These are phyloP conservation scores for Theodoxus fluviatilis DNA, from an alignment of 2,888 invertebrate genomes.

Conservation along the genomic window DNA sequence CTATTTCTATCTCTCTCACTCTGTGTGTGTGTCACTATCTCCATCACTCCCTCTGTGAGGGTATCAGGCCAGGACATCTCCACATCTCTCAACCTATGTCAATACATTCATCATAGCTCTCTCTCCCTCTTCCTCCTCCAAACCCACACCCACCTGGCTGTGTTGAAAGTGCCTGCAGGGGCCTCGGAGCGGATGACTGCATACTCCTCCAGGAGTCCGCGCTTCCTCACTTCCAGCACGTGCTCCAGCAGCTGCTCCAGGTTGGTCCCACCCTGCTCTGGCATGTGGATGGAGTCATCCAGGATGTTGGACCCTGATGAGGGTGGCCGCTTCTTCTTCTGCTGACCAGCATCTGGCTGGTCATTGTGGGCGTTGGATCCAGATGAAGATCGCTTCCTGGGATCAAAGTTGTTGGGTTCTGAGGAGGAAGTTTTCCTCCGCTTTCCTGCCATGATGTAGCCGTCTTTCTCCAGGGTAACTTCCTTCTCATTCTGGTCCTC, in stretches of 20 bases:
- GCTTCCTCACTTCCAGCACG: constrained; percentile 78
- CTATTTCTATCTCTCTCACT: too few species aligned
- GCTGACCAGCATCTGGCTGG: constrained; percentile 38
- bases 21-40: too few species aligned
- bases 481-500: constrained; percentile 49
- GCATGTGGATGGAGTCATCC: constrained; percentile 57
- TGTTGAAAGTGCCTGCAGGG: constrained; percentile 86
- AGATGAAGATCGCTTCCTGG: constrained; percentile 33
- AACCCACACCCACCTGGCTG: constrained; percentile 76
- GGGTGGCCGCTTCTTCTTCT: constrained; percentile 50
- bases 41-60: too few species aligned
- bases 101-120: too few species aligned
- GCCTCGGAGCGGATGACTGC: constrained; percentile 83
- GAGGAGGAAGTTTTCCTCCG: constrained; percentile 25
- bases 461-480: constrained; percentile 36
- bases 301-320: constrained; percentile 45
- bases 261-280: constrained; percentile 67
- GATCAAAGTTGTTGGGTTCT: constrained; percentile 27
- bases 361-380: constrained; percentile 22
- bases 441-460: constrained; percentile 24
- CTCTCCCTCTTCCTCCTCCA: too few species aligned
- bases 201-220: constrained; percentile 87
- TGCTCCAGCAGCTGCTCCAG: constrained; percentile 80
- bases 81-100: too few species aligned
- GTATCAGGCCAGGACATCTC: too few species aligned